These are phyloP conservation scores for Xyliphius kryptos DNA, from an alignment of 2,113 vertebrate species.

Conservation along the genomic window DNA sequence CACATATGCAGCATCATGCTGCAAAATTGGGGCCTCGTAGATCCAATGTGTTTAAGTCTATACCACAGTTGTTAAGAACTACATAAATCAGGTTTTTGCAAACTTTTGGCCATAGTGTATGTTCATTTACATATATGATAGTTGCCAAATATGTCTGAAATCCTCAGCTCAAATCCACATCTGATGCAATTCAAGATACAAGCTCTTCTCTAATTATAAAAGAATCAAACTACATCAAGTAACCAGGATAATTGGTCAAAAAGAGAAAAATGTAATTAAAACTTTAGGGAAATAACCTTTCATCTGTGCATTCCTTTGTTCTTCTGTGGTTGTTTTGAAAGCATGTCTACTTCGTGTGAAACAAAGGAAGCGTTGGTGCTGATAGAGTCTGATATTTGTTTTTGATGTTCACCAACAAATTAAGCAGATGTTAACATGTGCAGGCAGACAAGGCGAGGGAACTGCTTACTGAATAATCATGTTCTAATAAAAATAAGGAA, in stretches of 20 bases:
- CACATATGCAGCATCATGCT: no score
- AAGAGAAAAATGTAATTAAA: constrained; percentile 45
- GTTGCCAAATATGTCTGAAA: no score
- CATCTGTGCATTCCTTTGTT: constrained; percentile 44
- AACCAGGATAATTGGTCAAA: constrained; percentile 9
- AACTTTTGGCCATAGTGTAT: no score
- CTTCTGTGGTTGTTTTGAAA: constrained; percentile 43
- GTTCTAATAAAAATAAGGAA: no score
- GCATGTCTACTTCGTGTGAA: constrained; percentile 32
- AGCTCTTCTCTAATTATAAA: constrained; percentile 39
- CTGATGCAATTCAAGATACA: constrained; percentile 48
- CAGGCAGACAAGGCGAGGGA: constrained; percentile 40
- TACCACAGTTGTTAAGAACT: no score
- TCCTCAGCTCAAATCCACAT: no score
- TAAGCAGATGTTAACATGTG: constrained; percentile 55
- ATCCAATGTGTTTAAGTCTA: no score
- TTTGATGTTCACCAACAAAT: constrained; percentile 51
- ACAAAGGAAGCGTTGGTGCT: constrained; percentile 31
- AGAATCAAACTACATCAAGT: constrained; percentile 6
- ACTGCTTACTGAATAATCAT: constrained; percentile 50
- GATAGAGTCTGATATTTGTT: constrained; percentile 43
- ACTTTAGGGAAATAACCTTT: constrained; percentile 48
- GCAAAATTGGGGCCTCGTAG: no score
- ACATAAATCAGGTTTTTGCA: no score
- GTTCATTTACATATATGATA: no score